Evolutionary conservation across 2,888 invertebrate species (phyloP).

Genomic region (Rhamnusium bicolor): DNA sequence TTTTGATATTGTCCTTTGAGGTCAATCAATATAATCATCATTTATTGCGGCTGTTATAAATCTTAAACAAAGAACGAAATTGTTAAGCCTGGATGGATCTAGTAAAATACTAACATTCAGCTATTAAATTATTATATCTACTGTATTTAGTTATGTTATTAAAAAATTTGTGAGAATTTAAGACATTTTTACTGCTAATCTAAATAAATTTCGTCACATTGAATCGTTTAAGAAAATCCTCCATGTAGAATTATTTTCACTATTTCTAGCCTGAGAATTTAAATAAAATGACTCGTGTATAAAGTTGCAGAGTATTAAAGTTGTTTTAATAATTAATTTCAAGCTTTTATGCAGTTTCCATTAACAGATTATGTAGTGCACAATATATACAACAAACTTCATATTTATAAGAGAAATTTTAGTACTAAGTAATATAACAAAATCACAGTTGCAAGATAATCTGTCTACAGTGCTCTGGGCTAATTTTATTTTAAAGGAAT

Average conservation of each 20-base stretch:
- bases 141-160: too few species aligned
- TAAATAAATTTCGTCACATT: too few species aligned
- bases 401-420: neutral
- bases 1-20: neutral
- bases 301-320: neutral
- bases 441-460: neutral
- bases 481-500: neutral
- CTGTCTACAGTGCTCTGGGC: neutral
- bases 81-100: neutral
- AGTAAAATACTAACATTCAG: neutral
- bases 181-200: too few species aligned
- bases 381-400: neutral
- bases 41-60: neutral
- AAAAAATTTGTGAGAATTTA: too few species aligned
- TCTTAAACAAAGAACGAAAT: neutral
- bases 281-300: neutral
- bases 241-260: too few species aligned
- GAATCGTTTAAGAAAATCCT: too few species aligned
- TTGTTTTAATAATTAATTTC: neutral
- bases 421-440: neutral
- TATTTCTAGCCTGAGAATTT: too few species aligned
- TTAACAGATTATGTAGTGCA: neutral
- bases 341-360: neutral
- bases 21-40: neutral
- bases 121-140: too few species aligned